Evolutionary conservation across 2,888 invertebrate genomes (phyloP).

Genomic region (Yponomeuta sedellus): DNA sequence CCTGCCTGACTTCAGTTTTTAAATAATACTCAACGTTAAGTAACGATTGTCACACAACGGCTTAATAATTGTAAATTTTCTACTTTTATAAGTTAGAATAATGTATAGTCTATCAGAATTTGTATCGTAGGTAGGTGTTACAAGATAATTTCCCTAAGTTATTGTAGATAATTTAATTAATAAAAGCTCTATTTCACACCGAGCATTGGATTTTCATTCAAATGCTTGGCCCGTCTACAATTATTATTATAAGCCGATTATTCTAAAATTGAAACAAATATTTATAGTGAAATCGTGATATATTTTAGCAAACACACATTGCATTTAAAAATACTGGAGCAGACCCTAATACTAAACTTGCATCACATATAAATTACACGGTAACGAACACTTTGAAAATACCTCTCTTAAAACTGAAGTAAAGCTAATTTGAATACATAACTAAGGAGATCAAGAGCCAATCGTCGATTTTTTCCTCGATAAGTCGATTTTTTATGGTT

Average conservation of each 20-base stretch:
- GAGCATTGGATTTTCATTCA: conserved; percentile 8
- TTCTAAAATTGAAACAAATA: conserved; percentile 5
- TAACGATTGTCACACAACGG: conserved; percentile 20
- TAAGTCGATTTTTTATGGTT: not conserved
- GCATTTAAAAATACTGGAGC: conserved; percentile 32
- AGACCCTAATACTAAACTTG: conserved; percentile 27
- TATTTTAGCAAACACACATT: conserved; percentile 47
- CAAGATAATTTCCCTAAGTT: conserved; percentile 37
- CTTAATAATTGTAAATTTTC: conserved; percentile 26
- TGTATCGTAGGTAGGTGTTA: conserved; percentile 32
- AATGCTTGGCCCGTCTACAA: not conserved
- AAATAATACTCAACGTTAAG: conserved; percentile 29
- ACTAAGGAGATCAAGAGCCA: not conserved
- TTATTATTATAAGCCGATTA: not conserved
- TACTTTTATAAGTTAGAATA: conserved; percentile 11
- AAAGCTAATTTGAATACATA: conserved; percentile 17
- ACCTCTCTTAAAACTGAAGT: conserved; percentile 21
- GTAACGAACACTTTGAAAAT: conserved; percentile 39
- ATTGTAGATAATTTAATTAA: conserved; percentile 40
- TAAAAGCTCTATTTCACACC: conserved; percentile 17
- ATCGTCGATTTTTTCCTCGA: not conserved
- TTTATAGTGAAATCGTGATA: conserved; percentile 36
- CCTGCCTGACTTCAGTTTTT: not conserved
- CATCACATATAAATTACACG: not conserved
- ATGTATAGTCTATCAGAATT: conserved; percentile 21